Conservation (phyloP, 1,140 invertebrate species). For the Goniozus legneri region DNA sequence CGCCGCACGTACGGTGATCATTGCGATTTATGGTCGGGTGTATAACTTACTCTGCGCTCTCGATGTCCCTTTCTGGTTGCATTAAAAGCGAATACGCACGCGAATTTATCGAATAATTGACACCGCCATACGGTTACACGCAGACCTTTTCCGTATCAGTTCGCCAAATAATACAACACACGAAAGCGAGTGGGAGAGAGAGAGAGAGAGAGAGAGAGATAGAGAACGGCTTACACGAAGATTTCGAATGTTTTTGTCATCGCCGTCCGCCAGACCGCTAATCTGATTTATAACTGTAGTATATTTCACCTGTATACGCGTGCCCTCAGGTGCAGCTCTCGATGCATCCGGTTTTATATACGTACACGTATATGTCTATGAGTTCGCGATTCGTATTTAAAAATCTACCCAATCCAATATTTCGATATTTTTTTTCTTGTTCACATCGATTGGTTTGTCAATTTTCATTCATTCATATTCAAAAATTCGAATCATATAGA, state of each 20-base stretch:
- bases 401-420: too few species aligned
- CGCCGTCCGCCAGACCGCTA: too few species aligned
- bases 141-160: conserved; percentile 14
- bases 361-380: conserved; percentile 28
- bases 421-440: too few species aligned
- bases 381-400: conserved; percentile 29
- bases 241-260: too few species aligned
- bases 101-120: conserved; percentile 1
- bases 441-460: too few species aligned
- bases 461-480: too few species aligned
- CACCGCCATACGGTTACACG: conserved; percentile 11
- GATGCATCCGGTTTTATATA: conserved; percentile 26
- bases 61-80: too few species aligned
- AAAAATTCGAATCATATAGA: too few species aligned
- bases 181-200: conserved; percentile 1
- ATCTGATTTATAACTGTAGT: too few species aligned
- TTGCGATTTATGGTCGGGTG: conserved; percentile 2
- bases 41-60: too few species aligned
- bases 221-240: conserved; percentile 13
- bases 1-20: conserved; percentile 2
- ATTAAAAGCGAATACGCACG: neutral
- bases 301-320: too few species aligned
- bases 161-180: conserved; percentile 10
- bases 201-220: conserved; percentile 1
- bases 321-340: conserved; percentile 21